Percentiles rank a stretch among this genome's conserved stretches.
These are phyloP conservation scores for Craseonycteris thonglongyai DNA, from an alignment of 2,113 vertebrate species.

Conservation along the genomic window DNA sequence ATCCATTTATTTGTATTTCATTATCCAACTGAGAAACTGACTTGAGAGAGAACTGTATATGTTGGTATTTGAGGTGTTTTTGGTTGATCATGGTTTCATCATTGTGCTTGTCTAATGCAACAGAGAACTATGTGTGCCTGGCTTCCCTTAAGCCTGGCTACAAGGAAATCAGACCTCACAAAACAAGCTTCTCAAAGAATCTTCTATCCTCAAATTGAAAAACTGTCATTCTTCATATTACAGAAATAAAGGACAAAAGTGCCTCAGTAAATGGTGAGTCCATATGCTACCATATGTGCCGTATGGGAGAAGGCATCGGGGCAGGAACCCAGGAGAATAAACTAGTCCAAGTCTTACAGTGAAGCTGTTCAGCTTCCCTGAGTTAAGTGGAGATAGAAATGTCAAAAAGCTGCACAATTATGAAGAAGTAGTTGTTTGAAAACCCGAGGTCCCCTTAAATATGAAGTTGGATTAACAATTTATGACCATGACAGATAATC, in stretches of 20 bases:
- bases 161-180: neutral
- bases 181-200: neutral
- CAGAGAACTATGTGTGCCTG: neutral
- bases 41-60: neutral
- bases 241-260: neutral
- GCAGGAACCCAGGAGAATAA: neutral
- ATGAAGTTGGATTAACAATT: neutral
- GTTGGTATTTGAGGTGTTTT: neutral
- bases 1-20: neutral
- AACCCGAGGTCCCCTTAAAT: neutral
- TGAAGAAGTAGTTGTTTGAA: neutral
- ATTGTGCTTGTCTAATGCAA: neutral
- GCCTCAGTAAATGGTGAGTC: neutral
- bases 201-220: neutral
- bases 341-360: neutral
- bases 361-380: neutral
- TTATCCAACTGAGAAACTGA: neutral
- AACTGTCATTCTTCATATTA: constrained; percentile 12
- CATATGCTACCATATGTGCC: neutral
- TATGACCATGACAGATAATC: neutral
- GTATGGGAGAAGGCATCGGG: neutral
- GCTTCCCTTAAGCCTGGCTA: neutral
- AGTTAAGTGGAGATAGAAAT: neutral
- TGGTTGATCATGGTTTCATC: neutral
- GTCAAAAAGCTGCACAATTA: neutral